Base-by-base conservation (phyloP, 2,888 invertebrate species). In the Drosophila multiciliata region DNA sequence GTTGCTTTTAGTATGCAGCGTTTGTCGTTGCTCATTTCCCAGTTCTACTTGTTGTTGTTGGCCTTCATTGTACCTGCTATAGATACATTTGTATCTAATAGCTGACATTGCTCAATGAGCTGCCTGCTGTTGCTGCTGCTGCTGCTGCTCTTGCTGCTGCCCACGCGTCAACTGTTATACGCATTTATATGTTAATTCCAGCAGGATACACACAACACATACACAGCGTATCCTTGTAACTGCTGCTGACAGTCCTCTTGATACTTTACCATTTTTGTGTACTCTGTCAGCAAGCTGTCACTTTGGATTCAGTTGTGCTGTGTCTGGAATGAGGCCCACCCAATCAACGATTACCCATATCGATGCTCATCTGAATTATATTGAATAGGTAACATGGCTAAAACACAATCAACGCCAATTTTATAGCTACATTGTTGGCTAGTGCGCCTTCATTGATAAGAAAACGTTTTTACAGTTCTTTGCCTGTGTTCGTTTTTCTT, bases 141-240 rank as follows among this genome's bases (percentile, higher is more conserved):
- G 9, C 15, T 52, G 20, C 7, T 32, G 20, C 11, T 45, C 48
- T 54, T n/a, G 66, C 50, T 48, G 42, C 54, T 53, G 55, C 68
- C 70, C 68, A 59, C 66, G 60, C 66, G 52, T 9, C 71, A 74
- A 77, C 71, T 87, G 77, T 75, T 85, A 73, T 85, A 81, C 86
- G 69, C 79, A 85, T 85, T 83, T 85, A 81, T 84, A 85, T 85
- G 85, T 61, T 82, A 87, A 82, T 87, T 71, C 45, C 59, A 69
- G 50, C 66, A 59, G 78, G 61, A 75, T 59, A 66, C 65, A 67
- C 58, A 75, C 55, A 48, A 15, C 36, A 35, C n/a, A 35, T 35
- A 26, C 15, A 33, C 29, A 59, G 42, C 40, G 38, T 59, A 58
- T 73, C 64, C 69, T 64, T 77, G 45, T 38, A 36, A 38, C 36